Evolutionary conservation across 2,888 invertebrate species (phyloP).

Genomic region (Hydropsyche betteni): DNA sequence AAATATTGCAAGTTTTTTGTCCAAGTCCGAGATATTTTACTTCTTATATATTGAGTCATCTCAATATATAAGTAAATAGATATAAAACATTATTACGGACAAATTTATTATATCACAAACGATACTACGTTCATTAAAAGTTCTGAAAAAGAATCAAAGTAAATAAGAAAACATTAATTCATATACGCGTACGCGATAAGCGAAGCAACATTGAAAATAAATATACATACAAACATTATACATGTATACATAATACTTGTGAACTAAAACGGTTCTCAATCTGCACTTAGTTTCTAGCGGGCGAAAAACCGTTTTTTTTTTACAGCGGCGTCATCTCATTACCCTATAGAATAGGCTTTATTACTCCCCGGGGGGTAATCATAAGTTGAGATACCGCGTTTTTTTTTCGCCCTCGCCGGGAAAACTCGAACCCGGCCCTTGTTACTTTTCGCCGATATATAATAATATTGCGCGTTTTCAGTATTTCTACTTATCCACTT

Average conservation of each 20-base stretch:
- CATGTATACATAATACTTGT: background rate
- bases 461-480: no score
- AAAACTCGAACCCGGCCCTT: slow-evolving; percentile 12
- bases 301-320: slow-evolving; percentile 9
- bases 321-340: slow-evolving; percentile 31
- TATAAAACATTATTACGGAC: no score
- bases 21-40: background rate
- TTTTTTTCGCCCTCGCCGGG: background rate
- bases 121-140: no score
- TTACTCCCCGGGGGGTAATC: slow-evolving; percentile 30
- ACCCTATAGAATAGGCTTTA: slow-evolving; percentile 32
- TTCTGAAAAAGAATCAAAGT: no score
- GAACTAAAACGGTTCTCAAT: slow-evolving; percentile 24
- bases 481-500: background rate
- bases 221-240: background rate
- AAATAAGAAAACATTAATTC: no score
- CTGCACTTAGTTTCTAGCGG: slow-evolving; percentile 29
- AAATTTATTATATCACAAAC: no score
- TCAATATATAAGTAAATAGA: no score
- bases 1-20: slow-evolving; percentile 26
- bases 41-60: no score
- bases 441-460: slow-evolving; percentile 11
- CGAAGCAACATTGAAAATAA: background rate
- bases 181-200: no score
- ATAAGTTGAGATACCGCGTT: slow-evolving; percentile 30